Conservation (phyloP, 2,888 invertebrate genomes). For the Ischnus inquisitorius region DNA sequence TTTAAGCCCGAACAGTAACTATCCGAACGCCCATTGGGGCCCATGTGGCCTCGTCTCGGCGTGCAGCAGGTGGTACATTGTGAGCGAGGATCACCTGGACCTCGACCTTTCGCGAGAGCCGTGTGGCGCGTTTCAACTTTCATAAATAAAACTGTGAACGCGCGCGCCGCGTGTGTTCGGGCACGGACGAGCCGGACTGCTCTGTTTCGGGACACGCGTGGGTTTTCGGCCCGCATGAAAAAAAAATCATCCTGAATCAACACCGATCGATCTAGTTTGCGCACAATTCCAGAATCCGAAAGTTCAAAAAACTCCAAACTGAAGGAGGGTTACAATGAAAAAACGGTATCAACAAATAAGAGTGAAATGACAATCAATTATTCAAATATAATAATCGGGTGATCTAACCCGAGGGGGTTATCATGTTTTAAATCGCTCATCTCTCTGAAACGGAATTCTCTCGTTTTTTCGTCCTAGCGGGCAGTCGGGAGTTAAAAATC, state of each 20-base stretch:
- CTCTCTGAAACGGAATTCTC: no score
- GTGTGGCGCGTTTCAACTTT: slow-evolving; percentile 52
- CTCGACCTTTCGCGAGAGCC: slow-evolving; percentile 50
- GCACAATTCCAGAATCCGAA: slow-evolving; percentile 29
- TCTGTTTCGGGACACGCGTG: not conserved
- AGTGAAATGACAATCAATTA: no score
- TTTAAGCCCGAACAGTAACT: not conserved
- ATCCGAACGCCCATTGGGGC: slow-evolving; percentile 24
- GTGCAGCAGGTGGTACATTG: slow-evolving; percentile 79
- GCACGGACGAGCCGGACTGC: not conserved
- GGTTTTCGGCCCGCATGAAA: not conserved
- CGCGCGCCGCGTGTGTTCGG: no score
- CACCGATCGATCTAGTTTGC: slow-evolving; percentile 44
- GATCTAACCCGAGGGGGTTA: no score
- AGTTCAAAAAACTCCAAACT: no score
- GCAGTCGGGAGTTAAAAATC: no score
- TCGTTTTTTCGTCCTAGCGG: no score
- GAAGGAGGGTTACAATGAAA: no score
- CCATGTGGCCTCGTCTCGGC: slow-evolving; percentile 66
- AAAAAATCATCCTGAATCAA: slow-evolving; percentile 23
- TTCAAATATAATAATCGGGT: no score
- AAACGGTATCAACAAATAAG: no score
- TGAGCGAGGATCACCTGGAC: slow-evolving; percentile 76
- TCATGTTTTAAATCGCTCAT: no score
- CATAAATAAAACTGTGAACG: slow-evolving; percentile 54